Evolutionary conservation across 2,888 invertebrate genomes (phyloP), one percentile per base, ranked within the genome.

Genomic region (Anagyrus pseudococci): DNA sequence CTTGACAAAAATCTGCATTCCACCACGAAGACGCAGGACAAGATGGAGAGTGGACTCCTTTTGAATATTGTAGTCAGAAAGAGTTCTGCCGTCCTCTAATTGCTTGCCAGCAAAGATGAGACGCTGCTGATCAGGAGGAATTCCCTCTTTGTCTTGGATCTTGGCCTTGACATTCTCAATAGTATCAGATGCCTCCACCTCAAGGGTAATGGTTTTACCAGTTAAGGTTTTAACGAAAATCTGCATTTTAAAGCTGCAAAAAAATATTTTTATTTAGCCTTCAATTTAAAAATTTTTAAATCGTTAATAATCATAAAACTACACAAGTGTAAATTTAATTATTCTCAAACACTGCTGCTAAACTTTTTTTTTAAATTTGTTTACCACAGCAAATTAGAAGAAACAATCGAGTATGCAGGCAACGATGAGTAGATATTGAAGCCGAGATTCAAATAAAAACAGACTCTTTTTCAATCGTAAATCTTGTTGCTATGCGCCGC

Each of bases 71-170:
- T 94, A 94, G 80, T 96, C 95, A 0, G 92, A 92, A 29, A 96
- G 85, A 3, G 94, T 94, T 62, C 94, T 88, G 4, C 94, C 95
- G 86, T 96, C 95, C 84, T 95, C 95, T 76, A 96, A 81, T 82
- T 96, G 96, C 81, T 94, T 95, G 62, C 95, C 95, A 71, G 94
- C 94, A 81, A 95, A 94, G 84, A 94, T 94, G 80, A 94, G 83
- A 74, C 92, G 87, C 82, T 92, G 92, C 83, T 92, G 91, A 81
- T 92, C 91, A 73, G 89, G 89, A 70, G 90, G 90, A 81, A 90
- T 90, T 72, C 73, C 73, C 40, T 73, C 73, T 4, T 72, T 73
- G 15, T 73, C 72, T 1, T 70, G 72, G 37, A 71, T 70, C 50
- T 69, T 70, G 0, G 70, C 70, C 3, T 70, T 72, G 0, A 72